These are phyloP conservation scores for Pelagia noctiluca DNA, from an alignment of 30 jellyfish, hydroid and myxozoan genomes.

Conservation along the genomic window DNA sequence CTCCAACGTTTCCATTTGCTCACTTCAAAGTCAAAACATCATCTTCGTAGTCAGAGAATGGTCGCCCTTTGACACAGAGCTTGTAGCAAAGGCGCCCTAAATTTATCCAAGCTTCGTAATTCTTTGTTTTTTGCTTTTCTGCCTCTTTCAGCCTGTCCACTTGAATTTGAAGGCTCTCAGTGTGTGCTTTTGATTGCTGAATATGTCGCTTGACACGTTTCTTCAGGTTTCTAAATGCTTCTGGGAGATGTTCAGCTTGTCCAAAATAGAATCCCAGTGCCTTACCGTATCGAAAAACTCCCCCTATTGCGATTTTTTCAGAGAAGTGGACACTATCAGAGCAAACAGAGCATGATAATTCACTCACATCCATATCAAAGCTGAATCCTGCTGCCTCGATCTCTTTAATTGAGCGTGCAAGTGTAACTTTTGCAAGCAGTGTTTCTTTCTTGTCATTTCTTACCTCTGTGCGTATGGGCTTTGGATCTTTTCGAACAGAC, in stretches of 20 bases:
- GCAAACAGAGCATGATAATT: slow-evolving; percentile 39
- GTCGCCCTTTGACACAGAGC: slow-evolving; percentile 34
- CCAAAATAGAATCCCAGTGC: slow-evolving; percentile 35
- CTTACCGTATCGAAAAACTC: slow-evolving; percentile 44
- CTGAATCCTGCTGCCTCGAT: slow-evolving; percentile 49
- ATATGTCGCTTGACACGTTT: slow-evolving; percentile 23
- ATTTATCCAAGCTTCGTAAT: slow-evolving; percentile 46
- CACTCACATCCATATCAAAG: slow-evolving; percentile 13
- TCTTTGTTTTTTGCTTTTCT: slow-evolving; percentile 1
- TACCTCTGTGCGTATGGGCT: slow-evolving; percentile 44
- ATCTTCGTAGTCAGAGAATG: slow-evolving; percentile 5
- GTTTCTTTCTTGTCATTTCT: slow-evolving; percentile 34
- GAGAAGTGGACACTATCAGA: slow-evolving; percentile 44
- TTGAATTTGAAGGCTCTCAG: slow-evolving; percentile 5
- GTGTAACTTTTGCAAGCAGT: slow-evolving; percentile 56
- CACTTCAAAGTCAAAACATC: neutral
- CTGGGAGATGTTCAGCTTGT: slow-evolving; percentile 32
- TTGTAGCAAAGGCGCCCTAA: slow-evolving; percentile 41
- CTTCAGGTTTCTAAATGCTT: slow-evolving; percentile 55
- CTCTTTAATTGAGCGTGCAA: slow-evolving; percentile 58
- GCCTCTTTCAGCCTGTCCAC: slow-evolving; percentile 10
- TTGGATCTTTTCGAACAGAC: slow-evolving; percentile 46
- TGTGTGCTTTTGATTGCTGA: slow-evolving; percentile 1
- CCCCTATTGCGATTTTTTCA: slow-evolving; percentile 50
- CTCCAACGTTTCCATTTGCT: slow-evolving; percentile 2